phyloP scores from a whole-genome alignment of 2,888 invertebrate genomes.

The Seira musarum region DNA sequence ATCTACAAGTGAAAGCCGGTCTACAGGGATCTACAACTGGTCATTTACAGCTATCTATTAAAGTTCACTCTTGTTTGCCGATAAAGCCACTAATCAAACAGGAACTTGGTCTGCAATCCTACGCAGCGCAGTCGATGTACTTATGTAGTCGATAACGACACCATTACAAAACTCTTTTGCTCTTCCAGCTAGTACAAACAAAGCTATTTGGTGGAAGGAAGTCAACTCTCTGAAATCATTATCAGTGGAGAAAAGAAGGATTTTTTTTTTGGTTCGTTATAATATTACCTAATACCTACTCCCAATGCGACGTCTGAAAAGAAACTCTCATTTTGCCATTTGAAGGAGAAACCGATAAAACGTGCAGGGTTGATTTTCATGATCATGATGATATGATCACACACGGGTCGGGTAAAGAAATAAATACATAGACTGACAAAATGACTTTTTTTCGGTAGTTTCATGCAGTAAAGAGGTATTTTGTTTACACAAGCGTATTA shows the following conservation, averaged over 20 bases:
- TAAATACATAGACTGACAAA: not conserved
- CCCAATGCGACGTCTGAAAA: not conserved
- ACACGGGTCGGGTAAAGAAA: too few relatives aligned
- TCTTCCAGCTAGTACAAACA: too few relatives aligned
- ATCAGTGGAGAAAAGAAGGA: not conserved
- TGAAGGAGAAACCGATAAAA: constrained; percentile 3
- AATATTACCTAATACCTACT: not conserved
- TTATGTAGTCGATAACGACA: constrained; percentile 15
- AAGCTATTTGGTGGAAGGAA: constrained; percentile 9
- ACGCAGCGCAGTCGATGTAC: too few relatives aligned
- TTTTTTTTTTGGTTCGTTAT: not conserved
- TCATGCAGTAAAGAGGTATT: not conserved
- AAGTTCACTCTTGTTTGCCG: not conserved
- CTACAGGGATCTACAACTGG: not conserved
- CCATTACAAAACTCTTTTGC: constrained; percentile 10
- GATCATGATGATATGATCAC: constrained; percentile 1
- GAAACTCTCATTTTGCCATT: too few relatives aligned
- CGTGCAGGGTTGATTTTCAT: not conserved
- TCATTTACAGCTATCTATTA: constrained; percentile 16
- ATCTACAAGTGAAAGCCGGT: too few relatives aligned
- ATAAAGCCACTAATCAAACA: constrained; percentile 16
- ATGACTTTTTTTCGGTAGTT: not conserved
- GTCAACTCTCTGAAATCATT: not conserved
- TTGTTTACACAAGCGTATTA: constrained; percentile 7
- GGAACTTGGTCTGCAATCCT: constrained; percentile 10